Percentiles rank a stretch among this genome's conserved stretches.
Evolutionary conservation across 2,888 invertebrate genomes (phyloP).

Genomic region (Drosophila ezoana): DNA sequence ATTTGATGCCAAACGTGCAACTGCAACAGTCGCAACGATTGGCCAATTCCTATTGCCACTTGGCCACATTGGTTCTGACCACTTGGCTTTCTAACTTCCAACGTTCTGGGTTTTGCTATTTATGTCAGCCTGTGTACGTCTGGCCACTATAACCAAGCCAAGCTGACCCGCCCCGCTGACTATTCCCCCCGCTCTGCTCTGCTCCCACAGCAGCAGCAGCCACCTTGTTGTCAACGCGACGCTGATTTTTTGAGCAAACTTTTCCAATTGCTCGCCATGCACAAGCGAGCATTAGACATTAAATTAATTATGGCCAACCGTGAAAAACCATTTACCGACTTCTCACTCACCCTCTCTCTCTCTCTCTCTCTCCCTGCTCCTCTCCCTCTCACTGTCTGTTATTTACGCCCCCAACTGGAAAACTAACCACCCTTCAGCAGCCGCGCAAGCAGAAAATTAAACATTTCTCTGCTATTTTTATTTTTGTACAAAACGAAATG

Average conservation of each 20-base stretch:
- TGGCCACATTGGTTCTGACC: slow-evolving; percentile 54
- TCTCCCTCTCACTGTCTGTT: background rate
- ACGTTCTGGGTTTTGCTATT: slow-evolving; percentile 47
- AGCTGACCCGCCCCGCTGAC: background rate
- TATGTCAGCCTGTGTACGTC: slow-evolving; percentile 51
- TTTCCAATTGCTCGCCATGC: slow-evolving; percentile 47
- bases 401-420: slow-evolving; percentile 1
- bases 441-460: slow-evolving; percentile 46
- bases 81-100: slow-evolving; percentile 61
- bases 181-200: background rate
- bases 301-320: slow-evolving; percentile 62
- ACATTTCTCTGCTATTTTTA: slow-evolving; percentile 36
- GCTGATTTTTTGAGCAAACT: slow-evolving; percentile 51
- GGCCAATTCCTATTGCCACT: slow-evolving; percentile 39
- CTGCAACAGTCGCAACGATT: slow-evolving; percentile 15
- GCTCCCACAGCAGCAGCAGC: background rate
- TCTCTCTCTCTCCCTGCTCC: background rate
- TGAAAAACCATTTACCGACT: slow-evolving; percentile 43
- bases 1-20: slow-evolving; percentile 71
- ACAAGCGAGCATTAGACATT: slow-evolving; percentile 56
- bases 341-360: background rate
- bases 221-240: slow-evolving; percentile 24
- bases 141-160: slow-evolving; percentile 5
- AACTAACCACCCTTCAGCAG: slow-evolving; percentile 37
- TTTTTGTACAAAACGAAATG: slow-evolving; percentile 1